phyloP scores from a whole-genome alignment of 2,888 invertebrate species.

The Lathronympha strigana region DNA sequence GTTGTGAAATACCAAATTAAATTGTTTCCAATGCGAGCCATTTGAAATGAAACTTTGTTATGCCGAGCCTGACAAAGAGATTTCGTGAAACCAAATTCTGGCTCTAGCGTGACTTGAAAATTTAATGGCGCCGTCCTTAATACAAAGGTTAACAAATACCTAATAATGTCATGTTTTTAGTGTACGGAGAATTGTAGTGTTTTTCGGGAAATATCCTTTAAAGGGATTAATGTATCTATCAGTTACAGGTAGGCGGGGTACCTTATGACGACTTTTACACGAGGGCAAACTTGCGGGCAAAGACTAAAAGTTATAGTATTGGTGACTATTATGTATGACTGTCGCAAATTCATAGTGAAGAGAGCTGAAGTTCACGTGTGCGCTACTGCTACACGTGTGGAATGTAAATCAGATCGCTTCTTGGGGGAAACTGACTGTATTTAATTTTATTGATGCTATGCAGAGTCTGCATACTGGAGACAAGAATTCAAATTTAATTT shows the following conservation, averaged over 20 bases:
- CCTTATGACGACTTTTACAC: no score
- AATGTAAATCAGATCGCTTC: constrained; percentile 6
- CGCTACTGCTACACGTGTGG: not conserved
- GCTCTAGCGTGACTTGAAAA: not conserved
- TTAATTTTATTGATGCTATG: not conserved
- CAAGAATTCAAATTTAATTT: not conserved
- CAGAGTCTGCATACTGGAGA: not conserved
- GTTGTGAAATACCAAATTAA: constrained; percentile 9
- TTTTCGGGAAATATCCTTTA: no score
- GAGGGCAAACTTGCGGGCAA: no score
- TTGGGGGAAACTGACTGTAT: not conserved
- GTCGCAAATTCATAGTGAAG: not conserved
- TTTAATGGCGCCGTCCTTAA: not conserved
- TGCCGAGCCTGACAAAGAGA: not conserved
- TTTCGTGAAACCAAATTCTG: not conserved
- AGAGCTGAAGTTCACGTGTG: not conserved
- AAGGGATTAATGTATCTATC: no score
- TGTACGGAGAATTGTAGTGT: no score
- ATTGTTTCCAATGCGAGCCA: constrained; percentile 9
- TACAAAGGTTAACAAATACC: no score
- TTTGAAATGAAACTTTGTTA: not conserved
- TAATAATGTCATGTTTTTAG: no score
- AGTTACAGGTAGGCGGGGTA: no score
- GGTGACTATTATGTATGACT: not conserved
- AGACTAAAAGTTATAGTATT: not conserved